Percentiles rank a stretch among this genome's conserved stretches.
These are phyloP conservation scores for Tragulus kanchil DNA, from an alignment of 2,113 vertebrate species.

Conservation along the genomic window DNA sequence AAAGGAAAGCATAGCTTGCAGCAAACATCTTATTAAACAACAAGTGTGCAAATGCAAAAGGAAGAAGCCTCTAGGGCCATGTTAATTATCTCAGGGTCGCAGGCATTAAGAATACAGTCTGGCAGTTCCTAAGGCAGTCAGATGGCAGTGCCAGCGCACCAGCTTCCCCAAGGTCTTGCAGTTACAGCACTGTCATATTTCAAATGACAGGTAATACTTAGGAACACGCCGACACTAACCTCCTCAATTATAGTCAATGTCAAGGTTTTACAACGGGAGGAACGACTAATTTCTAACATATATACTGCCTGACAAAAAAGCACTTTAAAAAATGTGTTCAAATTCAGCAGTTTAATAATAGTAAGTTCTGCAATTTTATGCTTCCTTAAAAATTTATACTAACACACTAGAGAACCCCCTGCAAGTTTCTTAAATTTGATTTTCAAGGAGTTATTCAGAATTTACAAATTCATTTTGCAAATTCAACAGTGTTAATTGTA, in stretches of 20 bases:
- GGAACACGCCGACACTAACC: constrained; percentile 82
- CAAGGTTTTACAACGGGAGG: constrained; percentile 86
- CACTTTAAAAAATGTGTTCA: constrained; percentile 79
- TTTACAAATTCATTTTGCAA: constrained; percentile 53
- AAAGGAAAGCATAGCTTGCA: constrained; percentile 81
- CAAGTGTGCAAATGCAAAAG: constrained; percentile 84
- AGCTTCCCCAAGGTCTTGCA: constrained; percentile 88
- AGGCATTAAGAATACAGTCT: constrained; percentile 84
- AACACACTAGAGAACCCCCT: neutral
- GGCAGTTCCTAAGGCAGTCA: constrained; percentile 86
- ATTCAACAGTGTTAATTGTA: neutral
- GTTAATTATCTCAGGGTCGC: constrained; percentile 92
- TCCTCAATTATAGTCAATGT: constrained; percentile 90
- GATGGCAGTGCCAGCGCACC: constrained; percentile 83
- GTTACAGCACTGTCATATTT: constrained; percentile 89
- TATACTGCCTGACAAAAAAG: constrained; percentile 84
- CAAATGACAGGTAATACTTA: constrained; percentile 90
- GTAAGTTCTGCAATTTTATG: neutral
- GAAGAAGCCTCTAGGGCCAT: constrained; percentile 85
- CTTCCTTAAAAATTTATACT: neutral
- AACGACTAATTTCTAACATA: constrained; percentile 86
- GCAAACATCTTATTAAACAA: constrained; percentile 89
- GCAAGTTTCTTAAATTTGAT: neutral
- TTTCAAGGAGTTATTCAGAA: constrained; percentile 50
- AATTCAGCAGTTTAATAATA: no score